Conservation (phyloP, 2,113 vertebrate genomes). For the Alligator sinensis region DNA sequence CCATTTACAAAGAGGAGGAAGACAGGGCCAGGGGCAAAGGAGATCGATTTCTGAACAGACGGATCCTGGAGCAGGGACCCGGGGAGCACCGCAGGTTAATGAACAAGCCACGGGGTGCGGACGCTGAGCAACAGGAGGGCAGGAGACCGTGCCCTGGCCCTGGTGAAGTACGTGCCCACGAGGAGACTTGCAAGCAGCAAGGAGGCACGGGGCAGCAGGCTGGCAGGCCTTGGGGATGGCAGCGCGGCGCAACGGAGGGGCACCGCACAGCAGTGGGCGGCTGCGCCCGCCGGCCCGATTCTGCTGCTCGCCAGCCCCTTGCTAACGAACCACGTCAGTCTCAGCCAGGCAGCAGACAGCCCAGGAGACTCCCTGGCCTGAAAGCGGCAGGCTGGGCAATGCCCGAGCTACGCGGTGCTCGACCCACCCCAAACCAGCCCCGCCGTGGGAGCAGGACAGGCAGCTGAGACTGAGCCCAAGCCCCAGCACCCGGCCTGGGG, state of each 20-base stretch:
- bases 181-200: too few relatives aligned
- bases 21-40: conserved; percentile 38
- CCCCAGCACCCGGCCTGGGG: too few relatives aligned
- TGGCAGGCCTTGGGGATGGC: accelerated
- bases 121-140: background rate
- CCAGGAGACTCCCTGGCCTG: too few relatives aligned
- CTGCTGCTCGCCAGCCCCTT: too few relatives aligned
- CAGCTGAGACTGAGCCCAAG: too few relatives aligned
- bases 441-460: too few relatives aligned
- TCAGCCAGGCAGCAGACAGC: too few relatives aligned
- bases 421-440: too few relatives aligned
- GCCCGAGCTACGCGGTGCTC: too few relatives aligned
- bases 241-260: accelerated
- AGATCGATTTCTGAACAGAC: conserved; percentile 49
- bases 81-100: background rate
- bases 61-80: background rate
- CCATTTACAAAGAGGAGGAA: conserved; percentile 48
- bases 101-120: background rate
- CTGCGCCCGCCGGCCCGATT: background rate
- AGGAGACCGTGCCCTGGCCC: background rate
- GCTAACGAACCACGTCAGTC: too few relatives aligned
- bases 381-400: too few relatives aligned
- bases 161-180: background rate
- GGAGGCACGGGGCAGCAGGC: background rate
- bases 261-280: accelerated